These are phyloP conservation scores for Columba janthina DNA, from an alignment of 2,113 vertebrate species.

Conservation along the genomic window DNA sequence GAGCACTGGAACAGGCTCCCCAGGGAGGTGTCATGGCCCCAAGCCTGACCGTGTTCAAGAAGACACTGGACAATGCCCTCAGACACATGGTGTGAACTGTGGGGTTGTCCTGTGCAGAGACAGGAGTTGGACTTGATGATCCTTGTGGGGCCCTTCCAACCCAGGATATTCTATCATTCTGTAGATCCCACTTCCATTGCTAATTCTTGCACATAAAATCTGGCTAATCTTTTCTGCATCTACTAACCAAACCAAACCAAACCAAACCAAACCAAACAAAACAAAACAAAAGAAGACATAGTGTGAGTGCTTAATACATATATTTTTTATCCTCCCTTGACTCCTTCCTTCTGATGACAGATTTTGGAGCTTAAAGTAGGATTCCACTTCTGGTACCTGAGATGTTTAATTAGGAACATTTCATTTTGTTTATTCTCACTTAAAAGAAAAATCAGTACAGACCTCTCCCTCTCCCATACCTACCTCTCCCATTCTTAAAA, in stretches of 20 bases:
- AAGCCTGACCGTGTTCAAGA: too few species aligned
- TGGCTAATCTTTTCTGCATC: not conserved
- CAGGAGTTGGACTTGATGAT: too few species aligned
- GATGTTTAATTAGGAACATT: not conserved
- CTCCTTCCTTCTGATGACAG: not conserved
- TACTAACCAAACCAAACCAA: not conserved
- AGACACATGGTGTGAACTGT: too few species aligned
- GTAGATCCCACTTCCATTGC: not conserved
- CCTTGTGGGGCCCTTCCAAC: too few species aligned
- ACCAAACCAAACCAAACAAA: too few species aligned
- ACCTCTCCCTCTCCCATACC: too few species aligned
- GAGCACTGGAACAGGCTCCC: too few species aligned
- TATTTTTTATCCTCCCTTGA: fast-evolving
- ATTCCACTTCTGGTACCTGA: not conserved
- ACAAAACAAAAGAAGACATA: not conserved
- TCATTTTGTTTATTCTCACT: not conserved
- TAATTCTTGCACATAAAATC: not conserved
- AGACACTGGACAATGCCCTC: too few species aligned
- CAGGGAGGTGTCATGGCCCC: too few species aligned
- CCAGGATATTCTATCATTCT: too few species aligned
- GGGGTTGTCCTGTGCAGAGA: too few species aligned
- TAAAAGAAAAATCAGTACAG: not conserved
- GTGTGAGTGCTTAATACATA: too few species aligned
- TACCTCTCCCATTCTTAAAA: not conserved
- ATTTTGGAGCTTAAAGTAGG: not conserved